Evolutionary conservation across 2,113 vertebrate genomes (phyloP).

Genomic region (Zosterops pallidus): DNA sequence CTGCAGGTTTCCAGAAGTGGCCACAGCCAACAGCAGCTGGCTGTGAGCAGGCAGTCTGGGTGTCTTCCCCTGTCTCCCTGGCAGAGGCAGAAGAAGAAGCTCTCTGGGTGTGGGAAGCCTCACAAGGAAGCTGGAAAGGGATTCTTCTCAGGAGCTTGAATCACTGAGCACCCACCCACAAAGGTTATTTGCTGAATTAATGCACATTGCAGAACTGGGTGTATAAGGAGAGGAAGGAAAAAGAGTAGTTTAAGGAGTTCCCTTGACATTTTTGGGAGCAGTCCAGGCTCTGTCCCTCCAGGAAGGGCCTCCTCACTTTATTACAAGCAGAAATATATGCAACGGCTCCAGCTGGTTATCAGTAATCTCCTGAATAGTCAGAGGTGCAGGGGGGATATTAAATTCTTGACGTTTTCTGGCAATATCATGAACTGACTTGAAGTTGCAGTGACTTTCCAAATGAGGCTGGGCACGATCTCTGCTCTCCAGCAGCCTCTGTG

Average conservation of each 20-base stretch:
- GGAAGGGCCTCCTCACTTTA: conserved; percentile 6
- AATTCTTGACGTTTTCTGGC: conserved; percentile 28
- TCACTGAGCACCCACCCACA: not conserved
- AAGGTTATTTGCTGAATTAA: not conserved
- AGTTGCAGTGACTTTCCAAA: not conserved
- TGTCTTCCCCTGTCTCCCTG: not conserved
- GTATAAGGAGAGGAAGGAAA: not conserved
- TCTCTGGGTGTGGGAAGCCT: conserved; percentile 22
- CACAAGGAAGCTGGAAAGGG: conserved; percentile 1
- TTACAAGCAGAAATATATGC: not conserved
- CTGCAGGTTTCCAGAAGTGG: not conserved
- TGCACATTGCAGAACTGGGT: not conserved
- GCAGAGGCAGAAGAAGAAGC: conserved; percentile 23
- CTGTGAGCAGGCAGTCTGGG: not conserved
- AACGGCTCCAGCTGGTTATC: not conserved
- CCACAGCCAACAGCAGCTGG: not conserved
- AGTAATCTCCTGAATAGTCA: conserved; percentile 19
- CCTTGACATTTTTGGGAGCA: not conserved
- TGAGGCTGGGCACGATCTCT: not conserved
- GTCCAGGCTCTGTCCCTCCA: not conserved
- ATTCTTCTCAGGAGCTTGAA: not conserved
- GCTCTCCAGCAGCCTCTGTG: not conserved
- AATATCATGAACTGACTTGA: not conserved
- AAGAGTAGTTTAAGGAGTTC: not conserved
- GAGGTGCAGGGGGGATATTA: conserved; percentile 47